These are phyloP conservation scores for Enteromius treurensis DNA, from an alignment of 2,797 vertebrate genomes.

Conservation along the genomic window DNA sequence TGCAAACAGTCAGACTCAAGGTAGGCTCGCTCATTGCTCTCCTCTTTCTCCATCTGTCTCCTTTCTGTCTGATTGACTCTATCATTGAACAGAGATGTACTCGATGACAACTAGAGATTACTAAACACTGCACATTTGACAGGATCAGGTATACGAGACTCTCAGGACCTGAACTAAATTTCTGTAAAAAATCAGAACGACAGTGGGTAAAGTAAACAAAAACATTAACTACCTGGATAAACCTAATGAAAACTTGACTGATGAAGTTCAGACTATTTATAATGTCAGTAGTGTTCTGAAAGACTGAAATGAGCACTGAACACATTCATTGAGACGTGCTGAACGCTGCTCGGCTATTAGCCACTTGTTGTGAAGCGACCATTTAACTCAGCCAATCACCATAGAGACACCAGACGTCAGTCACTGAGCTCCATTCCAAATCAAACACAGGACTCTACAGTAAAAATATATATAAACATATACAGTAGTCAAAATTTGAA, in stretches of 20 bases:
- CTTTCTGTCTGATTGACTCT: background rate
- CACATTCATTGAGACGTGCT: background rate
- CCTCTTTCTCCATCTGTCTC: conserved; percentile 34
- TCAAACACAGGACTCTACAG: background rate
- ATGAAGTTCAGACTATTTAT: background rate
- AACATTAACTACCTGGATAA: background rate
- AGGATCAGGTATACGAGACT: too few relatives aligned
- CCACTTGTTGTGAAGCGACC: background rate
- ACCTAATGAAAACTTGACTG: background rate
- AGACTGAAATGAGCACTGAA: background rate
- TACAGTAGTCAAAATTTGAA: too few relatives aligned
- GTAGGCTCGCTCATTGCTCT: conserved; percentile 84
- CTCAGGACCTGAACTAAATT: too few relatives aligned
- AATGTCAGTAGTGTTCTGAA: background rate
- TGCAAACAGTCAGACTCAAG: conserved; percentile 96
- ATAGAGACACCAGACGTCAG: background rate
- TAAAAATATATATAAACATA: background rate
- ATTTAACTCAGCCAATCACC: background rate
- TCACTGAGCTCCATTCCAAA: background rate
- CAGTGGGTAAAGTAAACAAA: background rate
- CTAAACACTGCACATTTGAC: background rate
- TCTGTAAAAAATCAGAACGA: too few relatives aligned
- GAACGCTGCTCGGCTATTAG: background rate
- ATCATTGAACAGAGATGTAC: background rate
- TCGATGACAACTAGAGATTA: background rate